Evolutionary conservation across 2,888 invertebrate genomes (phyloP).

Genomic region (Melipona beecheii): DNA sequence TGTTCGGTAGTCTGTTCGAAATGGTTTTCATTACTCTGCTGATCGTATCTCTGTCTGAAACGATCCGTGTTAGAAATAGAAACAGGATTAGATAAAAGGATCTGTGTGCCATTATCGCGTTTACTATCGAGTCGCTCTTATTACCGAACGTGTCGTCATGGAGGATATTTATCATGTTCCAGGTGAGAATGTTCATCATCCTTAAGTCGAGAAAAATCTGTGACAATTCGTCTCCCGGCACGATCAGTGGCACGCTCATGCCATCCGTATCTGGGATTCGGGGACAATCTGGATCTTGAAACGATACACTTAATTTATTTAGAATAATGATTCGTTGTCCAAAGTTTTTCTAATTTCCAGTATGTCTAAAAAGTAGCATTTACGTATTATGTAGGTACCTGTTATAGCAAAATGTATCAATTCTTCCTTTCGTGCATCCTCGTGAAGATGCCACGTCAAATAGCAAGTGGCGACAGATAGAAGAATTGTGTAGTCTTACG

Average conservation of each 20-base stretch:
- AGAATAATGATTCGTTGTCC: background rate
- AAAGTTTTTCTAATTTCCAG: background rate
- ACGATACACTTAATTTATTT: background rate
- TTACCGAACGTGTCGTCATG: constrained; percentile 91
- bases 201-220: constrained; percentile 92
- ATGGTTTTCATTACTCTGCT: constrained; percentile 87
- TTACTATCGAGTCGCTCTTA: background rate
- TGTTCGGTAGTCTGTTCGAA: constrained; percentile 85
- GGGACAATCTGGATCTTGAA: constrained; percentile 90
- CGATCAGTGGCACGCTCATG: constrained; percentile 89
- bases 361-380: background rate
- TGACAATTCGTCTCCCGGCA: constrained; percentile 89
- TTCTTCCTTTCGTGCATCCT: constrained; percentile 87
- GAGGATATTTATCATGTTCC: constrained; percentile 90
- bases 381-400: constrained; percentile 78
- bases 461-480: constrained; percentile 91
- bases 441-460: constrained; percentile 90
- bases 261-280: constrained; percentile 89
- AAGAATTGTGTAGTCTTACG: constrained; percentile 89
- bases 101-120: background rate
- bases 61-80: background rate
- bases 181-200: constrained; percentile 87
- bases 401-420: constrained; percentile 91
- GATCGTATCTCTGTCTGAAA: constrained; percentile 87
- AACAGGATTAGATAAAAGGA: background rate